Evolutionary conservation across 2,888 invertebrate species (phyloP), one percentile per base, ranked within the genome.

Genomic region (Cyrtodaria siliqua): DNA sequence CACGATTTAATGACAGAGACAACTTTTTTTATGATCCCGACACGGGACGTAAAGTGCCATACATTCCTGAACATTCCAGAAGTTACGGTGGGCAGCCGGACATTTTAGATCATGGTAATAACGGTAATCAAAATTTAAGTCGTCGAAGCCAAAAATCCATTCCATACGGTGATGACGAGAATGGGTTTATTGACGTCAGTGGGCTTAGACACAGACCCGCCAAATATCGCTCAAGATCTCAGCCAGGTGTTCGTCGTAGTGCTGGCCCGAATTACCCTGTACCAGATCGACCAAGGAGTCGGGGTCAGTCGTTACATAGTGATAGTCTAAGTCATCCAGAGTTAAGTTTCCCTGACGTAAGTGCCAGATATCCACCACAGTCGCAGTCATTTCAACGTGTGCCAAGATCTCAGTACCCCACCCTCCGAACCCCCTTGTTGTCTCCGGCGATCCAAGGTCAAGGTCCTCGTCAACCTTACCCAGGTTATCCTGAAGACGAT

Each of bases 21-120:
- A 60, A 68, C 26, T 73, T 61, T 52, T 62, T 82, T 47, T 79
- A 82, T 70, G 40, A 72, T 56, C 82, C 82, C 24, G 67, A 80
- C 26, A 73, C 64, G 24, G 72, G 79, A 29, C 73, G 74, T 50
- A 71, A 63, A 55, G 79, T 84, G 74, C 74, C 83, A 66, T 62
- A 61, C 29, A 61, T 52, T 40, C 62, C 50, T 33, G 70, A 61
- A 26, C 52, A 69, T 62, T 67, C 59, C 26, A 52, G 66, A 26
- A 50, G 61, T 42, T 68, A 69, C 47, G 26, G 52, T 55, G 56
- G 61, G 44, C 42, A 60, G 14, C 26, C 47, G 23, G 63, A 74
- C 16, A 42, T 56, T 27, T 29, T 47, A 12, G 44, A 42, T 8
- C 64, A 40, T n/a, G 24, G n/a, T 16, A 53, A 44, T 55, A n/a